Evolutionary conservation across 2,797 vertebrate species (phyloP), one percentile per base, ranked within the genome.

Genomic region (Psittacula derbiana): DNA sequence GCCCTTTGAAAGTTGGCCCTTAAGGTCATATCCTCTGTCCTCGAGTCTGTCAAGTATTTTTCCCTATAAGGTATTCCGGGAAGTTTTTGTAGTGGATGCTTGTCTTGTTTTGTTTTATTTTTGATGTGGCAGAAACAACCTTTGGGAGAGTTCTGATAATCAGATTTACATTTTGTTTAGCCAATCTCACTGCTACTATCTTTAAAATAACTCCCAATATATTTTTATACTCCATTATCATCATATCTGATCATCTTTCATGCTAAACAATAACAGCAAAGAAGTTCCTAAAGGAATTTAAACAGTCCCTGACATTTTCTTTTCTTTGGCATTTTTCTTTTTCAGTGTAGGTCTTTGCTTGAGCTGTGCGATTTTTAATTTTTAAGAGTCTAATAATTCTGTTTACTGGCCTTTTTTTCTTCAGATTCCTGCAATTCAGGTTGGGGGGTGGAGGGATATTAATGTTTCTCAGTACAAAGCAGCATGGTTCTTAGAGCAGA

Each of bases 41-140:
- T 90, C 66, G 58, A 50, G 36, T 61, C 70, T 92, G 43, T 84
- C 46, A 79, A 60, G n/a, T 80, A 75, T 97, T 95, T 88, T 91
- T 20, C 27, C 13, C 31, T 28, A 36, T 28, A 44, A 88, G 12
- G 69, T 66, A 81, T 64, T 88, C 58, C 27, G 50, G 21, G 11
- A 84, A n/a, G 23, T 36, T 65, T 90, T 90, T 79, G 50, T 69
- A 75, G n/a, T 20, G 11, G 25, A 33, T 60, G 23, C 43, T 69
- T 86, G 46, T 64, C n/a, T 78, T 71, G 44, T 69, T 88, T 89
- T 65, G 10, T 52, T 88, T 87, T 78, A 27, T 64, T 91, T 88
- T 66, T 62, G 2, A 16, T 82, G 60, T 55, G 46, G 12, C 27
- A 65, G 64, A 72, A 92, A 31, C 2, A 50, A 60, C 44, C 23